Evolutionary conservation across 2,113 vertebrate species (phyloP).

Genomic region (Phoxinus phoxinus): DNA sequence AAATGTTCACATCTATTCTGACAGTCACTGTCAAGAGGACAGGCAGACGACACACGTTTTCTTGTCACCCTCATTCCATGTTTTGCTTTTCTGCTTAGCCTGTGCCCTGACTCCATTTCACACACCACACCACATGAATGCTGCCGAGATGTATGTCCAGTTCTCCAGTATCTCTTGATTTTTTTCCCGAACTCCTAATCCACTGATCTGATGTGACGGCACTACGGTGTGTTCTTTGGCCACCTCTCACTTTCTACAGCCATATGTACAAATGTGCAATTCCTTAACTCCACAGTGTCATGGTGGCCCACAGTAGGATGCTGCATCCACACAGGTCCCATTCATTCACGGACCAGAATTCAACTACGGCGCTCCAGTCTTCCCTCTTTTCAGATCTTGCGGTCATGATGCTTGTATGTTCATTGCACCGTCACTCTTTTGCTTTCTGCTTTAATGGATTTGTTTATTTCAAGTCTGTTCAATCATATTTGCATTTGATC

Average conservation of each 20-base stretch:
- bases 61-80: constrained; percentile 57
- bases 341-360: neutral
- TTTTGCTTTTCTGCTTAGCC: constrained; percentile 54
- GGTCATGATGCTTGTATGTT: neutral
- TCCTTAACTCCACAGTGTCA: neutral
- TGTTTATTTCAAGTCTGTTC: neutral
- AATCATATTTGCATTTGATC: constrained; percentile 7
- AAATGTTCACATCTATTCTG: neutral
- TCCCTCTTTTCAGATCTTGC: neutral
- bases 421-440: neutral
- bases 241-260: neutral
- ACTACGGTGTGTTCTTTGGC: neutral
- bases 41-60: neutral
- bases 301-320: neutral
- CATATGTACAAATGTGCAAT: neutral
- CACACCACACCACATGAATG: neutral
- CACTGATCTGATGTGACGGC: neutral
- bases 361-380: neutral
- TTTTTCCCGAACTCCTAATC: neutral
- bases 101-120: neutral
- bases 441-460: neutral
- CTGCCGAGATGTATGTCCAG: neutral
- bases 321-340: neutral
- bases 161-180: neutral
- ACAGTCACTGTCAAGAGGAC: neutral